phyloP scores from a whole-genome alignment of 2,113 vertebrate genomes.

The Thalassoma bifasciatum region DNA sequence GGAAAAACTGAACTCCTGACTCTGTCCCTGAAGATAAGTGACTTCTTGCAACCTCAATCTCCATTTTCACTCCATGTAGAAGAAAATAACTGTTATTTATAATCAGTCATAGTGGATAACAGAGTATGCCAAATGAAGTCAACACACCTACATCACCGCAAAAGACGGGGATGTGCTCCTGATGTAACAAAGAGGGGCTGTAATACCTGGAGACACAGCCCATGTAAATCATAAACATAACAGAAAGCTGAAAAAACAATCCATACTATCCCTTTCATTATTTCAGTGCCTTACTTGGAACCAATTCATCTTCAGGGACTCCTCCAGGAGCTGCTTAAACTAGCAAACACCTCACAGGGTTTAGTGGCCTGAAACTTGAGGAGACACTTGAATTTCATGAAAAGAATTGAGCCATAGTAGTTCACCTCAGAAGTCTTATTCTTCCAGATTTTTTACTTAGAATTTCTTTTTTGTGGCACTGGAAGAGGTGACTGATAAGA shows the following conservation, averaged over 20 bases:
- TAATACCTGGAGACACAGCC: too few species aligned
- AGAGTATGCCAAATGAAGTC: too few species aligned
- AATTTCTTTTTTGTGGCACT: constrained; percentile 20
- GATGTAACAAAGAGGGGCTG: too few species aligned
- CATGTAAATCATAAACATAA: too few species aligned
- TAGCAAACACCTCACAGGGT: background rate
- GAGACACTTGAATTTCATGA: constrained; percentile 44
- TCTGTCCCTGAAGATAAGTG: background rate
- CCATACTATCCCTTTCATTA: background rate
- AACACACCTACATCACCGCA: too few species aligned
- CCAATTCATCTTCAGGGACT: background rate
- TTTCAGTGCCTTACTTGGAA: background rate
- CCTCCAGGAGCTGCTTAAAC: background rate
- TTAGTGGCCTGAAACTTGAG: constrained; percentile 8
- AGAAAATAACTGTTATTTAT: too few species aligned
- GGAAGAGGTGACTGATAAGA: constrained; percentile 23
- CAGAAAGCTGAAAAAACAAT: too few species aligned
- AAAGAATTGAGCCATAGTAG: constrained; percentile 9
- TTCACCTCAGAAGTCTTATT: constrained; percentile 30
- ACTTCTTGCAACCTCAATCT: background rate
- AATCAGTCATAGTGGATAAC: too few species aligned
- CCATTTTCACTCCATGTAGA: too few species aligned
- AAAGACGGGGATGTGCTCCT: too few species aligned
- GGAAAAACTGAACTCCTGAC: background rate
- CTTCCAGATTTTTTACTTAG: constrained; percentile 22